Percentiles rank a stretch among this genome's conserved stretches.
phyloP scores from a whole-genome alignment of 2,113 vertebrate species.

The Melanerpes aurifrons region DNA sequence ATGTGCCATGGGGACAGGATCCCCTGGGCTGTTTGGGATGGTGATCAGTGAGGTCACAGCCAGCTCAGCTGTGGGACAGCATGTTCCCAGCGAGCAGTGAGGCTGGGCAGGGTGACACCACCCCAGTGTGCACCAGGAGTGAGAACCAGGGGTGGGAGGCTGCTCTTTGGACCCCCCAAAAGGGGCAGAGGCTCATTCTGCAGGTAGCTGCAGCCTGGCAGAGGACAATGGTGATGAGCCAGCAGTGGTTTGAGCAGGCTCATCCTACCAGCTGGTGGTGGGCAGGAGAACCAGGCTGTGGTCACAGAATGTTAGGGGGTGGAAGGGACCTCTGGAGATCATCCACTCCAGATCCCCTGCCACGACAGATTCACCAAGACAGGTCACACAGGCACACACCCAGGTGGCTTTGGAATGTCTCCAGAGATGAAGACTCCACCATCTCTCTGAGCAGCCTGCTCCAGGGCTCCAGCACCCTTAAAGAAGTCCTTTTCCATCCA shows the following conservation, averaged over 20 bases:
- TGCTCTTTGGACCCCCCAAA: background rate
- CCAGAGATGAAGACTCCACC: too few species aligned
- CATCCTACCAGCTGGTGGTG: background rate
- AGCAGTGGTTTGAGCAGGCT: background rate
- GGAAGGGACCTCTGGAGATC: too few species aligned
- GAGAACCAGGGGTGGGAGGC: background rate
- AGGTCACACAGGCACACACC: too few species aligned
- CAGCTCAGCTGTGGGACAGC: background rate
- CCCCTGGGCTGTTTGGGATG: fast-evolving
- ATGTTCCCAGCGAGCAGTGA: background rate
- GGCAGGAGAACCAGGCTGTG: background rate
- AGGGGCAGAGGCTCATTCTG: background rate
- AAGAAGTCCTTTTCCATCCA: too few species aligned
- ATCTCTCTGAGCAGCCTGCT: too few species aligned
- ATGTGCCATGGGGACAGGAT: fast-evolving
- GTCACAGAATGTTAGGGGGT: background rate
- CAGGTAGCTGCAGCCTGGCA: background rate
- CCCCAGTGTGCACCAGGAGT: background rate
- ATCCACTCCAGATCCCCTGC: too few species aligned
- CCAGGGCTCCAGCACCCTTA: too few species aligned
- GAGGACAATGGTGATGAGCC: background rate
- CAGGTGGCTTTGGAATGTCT: too few species aligned
- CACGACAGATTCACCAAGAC: too few species aligned
- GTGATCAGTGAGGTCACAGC: background rate
- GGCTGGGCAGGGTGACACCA: background rate